phyloP scores from a whole-genome alignment of 2,888 invertebrate genomes.

The Brachycybe producta region DNA sequence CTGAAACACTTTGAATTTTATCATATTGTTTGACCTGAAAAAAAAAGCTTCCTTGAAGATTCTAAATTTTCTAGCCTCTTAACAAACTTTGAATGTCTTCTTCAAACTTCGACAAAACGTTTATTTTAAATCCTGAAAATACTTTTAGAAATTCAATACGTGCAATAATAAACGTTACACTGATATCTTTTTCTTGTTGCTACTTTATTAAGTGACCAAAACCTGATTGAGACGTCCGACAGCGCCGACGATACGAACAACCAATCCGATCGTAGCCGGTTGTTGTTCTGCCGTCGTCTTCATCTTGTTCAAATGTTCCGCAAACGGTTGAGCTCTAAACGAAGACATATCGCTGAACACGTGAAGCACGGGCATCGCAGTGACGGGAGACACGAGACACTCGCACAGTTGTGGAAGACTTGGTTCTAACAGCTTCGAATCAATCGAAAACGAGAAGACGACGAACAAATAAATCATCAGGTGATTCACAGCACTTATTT shows the following conservation, averaged over 20 bases:
- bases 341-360: slow-evolving; percentile 63
- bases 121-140: too few relatives aligned
- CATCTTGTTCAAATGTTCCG: slow-evolving; percentile 55
- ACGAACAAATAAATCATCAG: slow-evolving; percentile 3
- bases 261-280: slow-evolving; percentile 48
- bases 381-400: slow-evolving; percentile 49
- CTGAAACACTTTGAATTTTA: too few relatives aligned
- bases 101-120: too few relatives aligned
- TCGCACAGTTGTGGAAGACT: slow-evolving; percentile 70
- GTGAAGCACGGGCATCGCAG: slow-evolving; percentile 51
- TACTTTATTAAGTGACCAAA: too few relatives aligned
- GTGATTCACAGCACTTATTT: not conserved
- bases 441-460: slow-evolving; percentile 1
- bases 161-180: too few relatives aligned
- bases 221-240: slow-evolving; percentile 35
- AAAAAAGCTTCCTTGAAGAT: too few relatives aligned
- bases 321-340: slow-evolving; percentile 52
- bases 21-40: too few relatives aligned
- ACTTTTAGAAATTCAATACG: too few relatives aligned
- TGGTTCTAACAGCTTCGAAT: slow-evolving; percentile 54
- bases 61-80: too few relatives aligned
- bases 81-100: too few relatives aligned
- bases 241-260: slow-evolving; percentile 40
- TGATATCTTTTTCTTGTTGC: too few relatives aligned
- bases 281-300: slow-evolving; percentile 40